Base-by-base conservation (phyloP, 1,140 invertebrate genomes). In the Chrysopa pallens region DNA sequence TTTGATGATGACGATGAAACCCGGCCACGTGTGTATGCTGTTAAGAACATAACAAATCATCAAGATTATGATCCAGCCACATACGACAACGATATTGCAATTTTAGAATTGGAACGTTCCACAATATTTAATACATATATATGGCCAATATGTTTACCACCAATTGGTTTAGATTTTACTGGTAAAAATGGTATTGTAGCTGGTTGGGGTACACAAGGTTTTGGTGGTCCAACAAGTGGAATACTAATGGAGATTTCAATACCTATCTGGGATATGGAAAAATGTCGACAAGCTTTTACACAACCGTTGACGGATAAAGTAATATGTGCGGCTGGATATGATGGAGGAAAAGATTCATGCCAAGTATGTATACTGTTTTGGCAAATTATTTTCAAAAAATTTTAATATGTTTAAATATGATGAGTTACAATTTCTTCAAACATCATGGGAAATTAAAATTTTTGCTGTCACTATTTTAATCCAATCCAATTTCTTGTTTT, bases 111-210 rank as follows among this genome's bases (percentile, higher is more conserved):
- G 6, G 66, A 74, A 33, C 61, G 70, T 9, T 62, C 77, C 0
- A 78, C 80, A 0, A 62, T 69, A 3, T 87, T 84, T 53, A 78
- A 79, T 47, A 72, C 69, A 2, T 84, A 85, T 51, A 82, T 90
- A 15, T 82, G 83, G 73, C 85, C 84, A 0, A 76, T 89, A 36
- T 91, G 87, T 56, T 63, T 90, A 14, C 86, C 87, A 7, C 77
- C 78, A 0, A 44, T 67, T 0, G 71, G 69, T 28, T 56, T 67
- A 36, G 58, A 63, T 13, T 74, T 75, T 50, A 72, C 73, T 11
- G 74, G 80, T 15, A 66, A 74, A 52, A 72, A 64, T 29, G 80
- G 68, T 6, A 69, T 78, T 38, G 78, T 88, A 12, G 80, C 77
- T 37, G 81, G 82, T 37, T 86, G 82, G 81, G 81, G 82, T 1